Base-by-base conservation (phyloP, 2,797 vertebrate species). In the Mergus octosetaceus region DNA sequence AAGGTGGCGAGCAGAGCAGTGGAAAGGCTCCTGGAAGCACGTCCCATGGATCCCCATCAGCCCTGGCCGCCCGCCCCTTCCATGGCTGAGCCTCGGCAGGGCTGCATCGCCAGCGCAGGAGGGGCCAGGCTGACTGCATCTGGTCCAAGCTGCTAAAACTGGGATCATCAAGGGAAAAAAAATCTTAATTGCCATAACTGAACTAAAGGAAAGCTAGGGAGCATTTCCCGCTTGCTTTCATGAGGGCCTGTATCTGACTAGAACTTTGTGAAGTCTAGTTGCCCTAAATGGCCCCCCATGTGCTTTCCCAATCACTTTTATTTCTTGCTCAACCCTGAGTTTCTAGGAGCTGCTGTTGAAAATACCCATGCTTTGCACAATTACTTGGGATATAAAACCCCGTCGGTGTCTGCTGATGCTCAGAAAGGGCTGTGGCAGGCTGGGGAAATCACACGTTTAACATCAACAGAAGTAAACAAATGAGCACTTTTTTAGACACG, bases 391-490 rank as follows among this genome's bases (percentile, higher is more conserved):
- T 77, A 45, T 18, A 43, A 45, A 80, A 82, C 36, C 49, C 57
- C 61, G 34, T 11, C 34, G 17, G 39, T 11, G 22, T 19, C 68
- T 82, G 60, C 78, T 2, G 2, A 10, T 16, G 34, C 47, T 27
- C 72, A 51, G 27, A 57, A 61, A 39, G 9, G 38, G 30, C 79
- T 78, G 49, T 45, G 76, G 39, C 49, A 51, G 28, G 32, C 71
- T 38, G 32, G 18, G 51, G 60, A 61, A 30, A 41, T n/a, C 61
- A 27, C 78, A 62, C 3, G 0, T 10, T 5, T 2, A 8, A 20
- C 21, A 8, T 10, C 2, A 2, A 51, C 1, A 0, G 3, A 1
- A 32, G n/a, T 2, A 21, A 85, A 77, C 20, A 84, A 45, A 72
- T 8, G 17, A 87, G 13, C 57, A 36, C 8, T 17, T 54, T 71